Evolutionary conservation across 2,888 invertebrate species (phyloP).

Genomic region (Serrognathus titanus): DNA sequence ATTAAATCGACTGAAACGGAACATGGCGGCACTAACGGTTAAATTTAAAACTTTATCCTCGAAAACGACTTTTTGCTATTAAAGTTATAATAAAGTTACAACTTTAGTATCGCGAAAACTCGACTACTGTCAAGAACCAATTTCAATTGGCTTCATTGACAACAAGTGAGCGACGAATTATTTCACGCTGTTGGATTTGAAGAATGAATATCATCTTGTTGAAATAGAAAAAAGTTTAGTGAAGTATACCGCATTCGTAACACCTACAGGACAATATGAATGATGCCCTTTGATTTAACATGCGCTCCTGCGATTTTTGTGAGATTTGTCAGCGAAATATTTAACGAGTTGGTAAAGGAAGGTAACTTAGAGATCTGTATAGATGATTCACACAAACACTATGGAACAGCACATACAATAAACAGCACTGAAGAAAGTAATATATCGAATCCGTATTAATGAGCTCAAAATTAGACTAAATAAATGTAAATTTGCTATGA

Average conservation of each 20-base stretch:
- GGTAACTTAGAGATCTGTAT: conserved; percentile 17
- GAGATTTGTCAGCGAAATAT: conserved; percentile 16
- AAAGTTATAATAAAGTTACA: no score
- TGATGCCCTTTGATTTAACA: conserved; percentile 32
- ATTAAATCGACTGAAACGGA: no score
- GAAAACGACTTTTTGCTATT: no score
- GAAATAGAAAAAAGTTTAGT: conserved; percentile 4
- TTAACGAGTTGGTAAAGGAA: conserved; percentile 13
- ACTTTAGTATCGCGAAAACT: no score
- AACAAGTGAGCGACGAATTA: not conserved
- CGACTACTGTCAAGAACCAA: no score
- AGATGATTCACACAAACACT: conserved; percentile 19
- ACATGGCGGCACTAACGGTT: no score
- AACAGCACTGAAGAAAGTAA: conserved; percentile 11
- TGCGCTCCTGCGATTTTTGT: conserved; percentile 27
- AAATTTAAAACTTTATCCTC: no score
- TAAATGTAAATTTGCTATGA: conserved; percentile 2
- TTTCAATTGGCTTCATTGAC: conserved; percentile 9
- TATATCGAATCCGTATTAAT: not conserved
- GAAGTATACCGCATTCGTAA: conserved; percentile 10
- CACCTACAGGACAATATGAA: conserved; percentile 27
- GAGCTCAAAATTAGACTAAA: conserved; percentile 3
- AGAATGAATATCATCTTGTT: conserved; percentile 13
- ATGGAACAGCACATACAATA: conserved; percentile 19
- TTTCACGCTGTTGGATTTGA: conserved; percentile 12